These are phyloP conservation scores for Pedicia rivosa DNA, from an alignment of 2,888 invertebrate species.

Conservation along the genomic window DNA sequence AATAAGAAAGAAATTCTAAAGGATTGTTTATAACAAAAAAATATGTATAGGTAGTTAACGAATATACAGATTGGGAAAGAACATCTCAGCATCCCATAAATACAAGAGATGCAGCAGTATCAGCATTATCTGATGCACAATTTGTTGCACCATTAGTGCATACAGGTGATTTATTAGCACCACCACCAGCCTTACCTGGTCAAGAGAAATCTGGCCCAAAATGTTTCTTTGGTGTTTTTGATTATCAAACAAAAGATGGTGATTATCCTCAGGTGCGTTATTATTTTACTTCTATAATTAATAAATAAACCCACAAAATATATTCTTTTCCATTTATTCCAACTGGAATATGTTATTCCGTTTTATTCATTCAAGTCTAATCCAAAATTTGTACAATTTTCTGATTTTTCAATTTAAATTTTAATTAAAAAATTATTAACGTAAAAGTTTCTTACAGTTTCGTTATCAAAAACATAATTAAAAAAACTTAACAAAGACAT, in stretches of 20 bases:
- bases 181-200: slow-evolving; percentile 40
- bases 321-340: too few relatives aligned
- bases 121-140: slow-evolving; percentile 85
- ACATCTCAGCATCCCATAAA: slow-evolving; percentile 81
- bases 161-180: slow-evolving; percentile 65
- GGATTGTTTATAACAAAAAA: background rate
- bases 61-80: slow-evolving; percentile 95
- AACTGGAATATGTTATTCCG: too few relatives aligned
- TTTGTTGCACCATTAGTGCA: slow-evolving; percentile 83
- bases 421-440: too few relatives aligned
- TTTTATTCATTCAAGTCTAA: slow-evolving; percentile 73
- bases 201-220: slow-evolving; percentile 48
- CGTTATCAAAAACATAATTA: too few relatives aligned
- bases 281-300: too few relatives aligned
- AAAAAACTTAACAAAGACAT: too few relatives aligned
- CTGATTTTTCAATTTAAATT: too few relatives aligned
- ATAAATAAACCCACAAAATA: too few relatives aligned
- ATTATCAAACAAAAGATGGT: slow-evolving; percentile 80
- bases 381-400: too few relatives aligned
- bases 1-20: background rate
- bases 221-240: slow-evolving; percentile 81
- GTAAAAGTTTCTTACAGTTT: too few relatives aligned
- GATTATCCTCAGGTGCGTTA: slow-evolving; percentile 81
- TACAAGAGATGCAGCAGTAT: slow-evolving; percentile 74
- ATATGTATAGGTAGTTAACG: slow-evolving; percentile 49